Base-by-base conservation (phyloP, 2,113 vertebrate genomes). In the Podarcis cretensis region DNA sequence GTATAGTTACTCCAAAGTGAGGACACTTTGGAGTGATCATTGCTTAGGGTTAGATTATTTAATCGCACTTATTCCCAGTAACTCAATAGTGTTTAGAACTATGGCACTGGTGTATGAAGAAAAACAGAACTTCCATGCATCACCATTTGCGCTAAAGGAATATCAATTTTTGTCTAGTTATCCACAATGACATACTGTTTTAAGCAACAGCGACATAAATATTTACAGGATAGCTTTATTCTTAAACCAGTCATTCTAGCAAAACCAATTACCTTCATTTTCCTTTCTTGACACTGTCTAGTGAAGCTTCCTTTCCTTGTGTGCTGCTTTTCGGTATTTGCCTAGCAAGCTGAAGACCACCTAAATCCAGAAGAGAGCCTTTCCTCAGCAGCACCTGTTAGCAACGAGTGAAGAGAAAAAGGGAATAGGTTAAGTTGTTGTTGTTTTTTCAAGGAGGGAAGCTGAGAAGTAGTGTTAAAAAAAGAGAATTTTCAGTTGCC, bases 201-300 rank as follows among this genome's bases (percentile, higher is more conserved):
- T 40, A 83, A 93, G 73, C 93, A 92, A 88, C 23, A 25, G 48
- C 90, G 85, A 85, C 43, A 54, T 68, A 74, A 43, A 43, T 43
- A 43, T 43, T 43, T 43, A 43, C 43, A 43, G 43, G 43, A 43
- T 43, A 43, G 43, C 43, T 43, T 43, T 43, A 1, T 8, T 43
- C 43, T 43, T 43, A 43, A 89, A 83, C 86, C 81, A 71, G 0
- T 32, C 40, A 57, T 90, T 88, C 82, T 35, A 87, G 92, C 68
- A 88, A 83, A 92, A 90, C 87, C 92, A 90, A 63, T 96, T 96
- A 98, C 97, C 97, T 97, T 96, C 97, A 97, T 97, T 94, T 94
- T 96, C 95, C 88, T 95, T 95, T 90, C 79, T 94, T 89, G 87
- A 9, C 87, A 94, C 73, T 54, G 86, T 5, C 43, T 57, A 93